Percentiles rank a stretch among this genome's conserved stretches.
Evolutionary conservation across 2,797 vertebrate species (phyloP).

Genomic region (Lutjanus argentimaculatus): DNA sequence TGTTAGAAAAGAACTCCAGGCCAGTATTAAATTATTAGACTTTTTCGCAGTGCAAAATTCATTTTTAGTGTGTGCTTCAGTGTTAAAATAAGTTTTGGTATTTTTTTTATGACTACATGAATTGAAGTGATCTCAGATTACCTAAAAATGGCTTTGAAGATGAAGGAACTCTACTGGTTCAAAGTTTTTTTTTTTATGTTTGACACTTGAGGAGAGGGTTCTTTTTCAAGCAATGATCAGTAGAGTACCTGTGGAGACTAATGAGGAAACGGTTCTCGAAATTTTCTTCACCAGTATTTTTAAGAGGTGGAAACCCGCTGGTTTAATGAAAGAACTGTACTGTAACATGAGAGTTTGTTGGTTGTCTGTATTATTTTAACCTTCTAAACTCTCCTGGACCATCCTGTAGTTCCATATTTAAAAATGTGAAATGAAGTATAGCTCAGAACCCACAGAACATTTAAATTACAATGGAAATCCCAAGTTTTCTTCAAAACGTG

Average conservation of each 20-base stretch:
- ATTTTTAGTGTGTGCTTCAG: neutral
- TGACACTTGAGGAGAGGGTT: constrained; percentile 4
- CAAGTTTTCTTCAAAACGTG: neutral
- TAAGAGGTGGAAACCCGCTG: neutral
- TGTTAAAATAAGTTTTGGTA: neutral
- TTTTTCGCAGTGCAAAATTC: neutral
- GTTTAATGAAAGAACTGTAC: neutral
- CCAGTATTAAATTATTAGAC: neutral
- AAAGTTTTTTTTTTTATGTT: constrained; percentile 22
- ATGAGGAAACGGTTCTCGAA: constrained; percentile 12
- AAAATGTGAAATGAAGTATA: neutral
- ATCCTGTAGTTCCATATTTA: neutral
- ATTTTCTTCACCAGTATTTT: neutral
- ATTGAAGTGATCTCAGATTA: constrained; percentile 10
- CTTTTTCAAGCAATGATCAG: constrained; percentile 20
- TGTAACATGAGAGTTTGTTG: neutral
- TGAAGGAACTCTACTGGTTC: constrained; percentile 23
- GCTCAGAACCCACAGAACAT: neutral
- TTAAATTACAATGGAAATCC: neutral
- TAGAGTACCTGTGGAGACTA: constrained; percentile 19
- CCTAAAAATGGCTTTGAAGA: constrained; percentile 27
- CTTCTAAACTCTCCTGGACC: neutral
- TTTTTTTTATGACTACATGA: constrained; percentile 19
- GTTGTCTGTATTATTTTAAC: neutral
- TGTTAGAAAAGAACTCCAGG: neutral